Evolutionary conservation across 2,797 vertebrate species (phyloP).

Genomic region (Leucoraja ocellata): DNA sequence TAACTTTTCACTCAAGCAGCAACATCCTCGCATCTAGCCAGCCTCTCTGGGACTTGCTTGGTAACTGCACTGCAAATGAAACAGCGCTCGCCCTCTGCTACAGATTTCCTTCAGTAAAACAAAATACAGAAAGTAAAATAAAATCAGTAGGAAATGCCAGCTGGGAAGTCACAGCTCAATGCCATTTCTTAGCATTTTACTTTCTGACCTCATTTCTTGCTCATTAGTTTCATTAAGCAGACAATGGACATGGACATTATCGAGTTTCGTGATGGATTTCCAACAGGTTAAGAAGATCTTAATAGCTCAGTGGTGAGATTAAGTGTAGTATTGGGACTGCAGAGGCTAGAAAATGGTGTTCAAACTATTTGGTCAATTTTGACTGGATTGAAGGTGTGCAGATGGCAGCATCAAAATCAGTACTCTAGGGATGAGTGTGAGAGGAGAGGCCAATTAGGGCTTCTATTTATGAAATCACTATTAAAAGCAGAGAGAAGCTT

Average conservation of each 20-base stretch:
- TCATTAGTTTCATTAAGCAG: not conserved
- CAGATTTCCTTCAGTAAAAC: not conserved
- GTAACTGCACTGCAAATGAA: not conserved
- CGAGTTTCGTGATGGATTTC: not conserved
- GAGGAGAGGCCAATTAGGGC: too few relatives aligned
- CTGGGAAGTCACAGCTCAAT: not conserved
- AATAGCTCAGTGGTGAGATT: not conserved
- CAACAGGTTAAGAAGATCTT: not conserved
- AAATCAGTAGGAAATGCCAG: not conserved
- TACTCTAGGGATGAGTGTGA: not conserved
- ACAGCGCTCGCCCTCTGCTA: not conserved
- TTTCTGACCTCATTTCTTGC: not conserved
- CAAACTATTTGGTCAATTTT: not conserved
- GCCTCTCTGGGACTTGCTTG: not conserved
- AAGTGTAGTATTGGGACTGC: not conserved
- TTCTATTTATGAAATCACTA: not conserved
- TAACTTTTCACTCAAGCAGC: not conserved
- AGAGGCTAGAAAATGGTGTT: not conserved
- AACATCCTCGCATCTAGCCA: not conserved
- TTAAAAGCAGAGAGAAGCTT: not conserved
- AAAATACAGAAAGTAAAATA: not conserved
- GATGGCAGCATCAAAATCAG: not conserved
- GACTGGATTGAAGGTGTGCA: not conserved
- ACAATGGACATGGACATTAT: not conserved
- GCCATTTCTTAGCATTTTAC: not conserved